phyloP scores from a whole-genome alignment of 35 echinoderm and acorn worm genomes.

The Apostichopus californicus region DNA sequence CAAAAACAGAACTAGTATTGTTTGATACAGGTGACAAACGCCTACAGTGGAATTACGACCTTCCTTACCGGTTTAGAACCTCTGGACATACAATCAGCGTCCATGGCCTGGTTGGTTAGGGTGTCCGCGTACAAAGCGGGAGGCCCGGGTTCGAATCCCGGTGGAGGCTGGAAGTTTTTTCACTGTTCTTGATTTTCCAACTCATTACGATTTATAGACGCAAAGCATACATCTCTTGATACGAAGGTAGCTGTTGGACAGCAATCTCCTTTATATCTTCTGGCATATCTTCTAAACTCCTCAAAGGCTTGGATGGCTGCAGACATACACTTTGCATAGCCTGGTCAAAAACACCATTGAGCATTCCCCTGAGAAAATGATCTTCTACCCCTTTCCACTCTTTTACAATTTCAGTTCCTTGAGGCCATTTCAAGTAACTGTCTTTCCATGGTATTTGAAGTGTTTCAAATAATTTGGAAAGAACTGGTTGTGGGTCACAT shows the following conservation, averaged over 20 bases:
- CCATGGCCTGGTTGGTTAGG: too few relatives aligned
- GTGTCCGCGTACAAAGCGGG: too few relatives aligned
- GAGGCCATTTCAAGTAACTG: conserved; percentile 18
- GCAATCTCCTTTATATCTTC: conserved; percentile 11
- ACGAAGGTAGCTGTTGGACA: not conserved
- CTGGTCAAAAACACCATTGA: conserved; percentile 34
- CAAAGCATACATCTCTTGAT: conserved; percentile 35
- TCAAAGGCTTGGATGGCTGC: conserved; percentile 15
- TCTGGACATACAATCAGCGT: too few relatives aligned
- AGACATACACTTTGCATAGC: conserved; percentile 7
- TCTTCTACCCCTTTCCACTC: conserved; percentile 26
- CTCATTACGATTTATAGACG: not conserved
- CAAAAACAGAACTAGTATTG: too few relatives aligned
- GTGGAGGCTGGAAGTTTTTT: too few relatives aligned
- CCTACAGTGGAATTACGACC: too few relatives aligned
- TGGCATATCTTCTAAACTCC: not conserved
- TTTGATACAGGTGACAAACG: too few relatives aligned
- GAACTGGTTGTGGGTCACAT: not conserved
- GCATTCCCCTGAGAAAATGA: conserved; percentile 25
- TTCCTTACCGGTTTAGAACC: too few relatives aligned
- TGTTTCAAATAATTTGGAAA: conserved; percentile 18
- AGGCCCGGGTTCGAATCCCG: too few relatives aligned
- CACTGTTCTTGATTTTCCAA: too few relatives aligned
- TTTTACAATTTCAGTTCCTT: conserved; percentile 1
- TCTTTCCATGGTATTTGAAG: conserved; percentile 38